Conservation (phyloP, 2,888 invertebrate species). For the Drepanosiphum platanoidis region DNA sequence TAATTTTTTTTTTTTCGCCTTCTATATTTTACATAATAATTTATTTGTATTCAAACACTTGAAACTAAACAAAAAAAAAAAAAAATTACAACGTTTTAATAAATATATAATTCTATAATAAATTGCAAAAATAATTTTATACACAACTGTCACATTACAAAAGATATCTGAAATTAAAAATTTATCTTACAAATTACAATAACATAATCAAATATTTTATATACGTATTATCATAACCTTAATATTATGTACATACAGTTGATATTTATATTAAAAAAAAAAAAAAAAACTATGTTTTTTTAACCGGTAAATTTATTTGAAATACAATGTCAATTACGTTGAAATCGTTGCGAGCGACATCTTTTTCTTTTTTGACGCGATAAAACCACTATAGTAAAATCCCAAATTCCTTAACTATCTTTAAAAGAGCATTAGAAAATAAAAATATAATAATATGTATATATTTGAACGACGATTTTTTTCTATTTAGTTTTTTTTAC, state of each 20-base stretch:
- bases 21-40: neutral
- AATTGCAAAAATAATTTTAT: neutral
- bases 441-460: neutral
- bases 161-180: neutral
- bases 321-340: no score
- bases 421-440: neutral
- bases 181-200: no score
- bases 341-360: no score
- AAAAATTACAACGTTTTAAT: neutral
- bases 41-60: slow-evolving; percentile 14
- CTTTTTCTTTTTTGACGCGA: neutral
- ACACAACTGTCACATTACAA: neutral
- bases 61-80: neutral
- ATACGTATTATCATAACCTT: neutral
- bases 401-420: neutral
- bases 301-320: no score
- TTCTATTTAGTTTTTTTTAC: no score
- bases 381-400: neutral
- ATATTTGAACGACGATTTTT: no score
- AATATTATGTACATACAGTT: neutral
- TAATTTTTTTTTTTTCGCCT: neutral
- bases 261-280: neutral
- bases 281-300: neutral
- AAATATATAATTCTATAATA: slow-evolving; percentile 16
- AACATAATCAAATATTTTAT: neutral